Base-by-base conservation (phyloP, 2,113 vertebrate genomes). In the Vimba vimba region DNA sequence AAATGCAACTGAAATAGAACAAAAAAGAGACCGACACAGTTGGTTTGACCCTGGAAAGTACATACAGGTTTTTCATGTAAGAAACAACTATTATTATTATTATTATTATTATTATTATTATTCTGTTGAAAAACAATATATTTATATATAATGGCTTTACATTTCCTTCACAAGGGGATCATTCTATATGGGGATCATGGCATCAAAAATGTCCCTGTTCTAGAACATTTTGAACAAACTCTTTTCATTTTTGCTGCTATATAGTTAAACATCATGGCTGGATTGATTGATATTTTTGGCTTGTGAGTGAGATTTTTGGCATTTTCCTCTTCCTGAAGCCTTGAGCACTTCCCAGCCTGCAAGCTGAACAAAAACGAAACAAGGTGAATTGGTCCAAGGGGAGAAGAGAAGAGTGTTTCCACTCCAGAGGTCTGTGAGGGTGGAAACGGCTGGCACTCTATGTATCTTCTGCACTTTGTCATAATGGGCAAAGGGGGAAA, bases 301-400 rank as follows among this genome's bases (percentile, higher is more conserved):
- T 19, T 27, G 39, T 2, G 39, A 64, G 39, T 45, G 23, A 47
- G 79, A 47, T 80, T 47, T 80, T 80, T 43, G 59, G 7, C 15
- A 64, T 80, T 64, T 80, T 25, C 59, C 79, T 80, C n/a, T 64
- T 80, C 78, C 59, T 64, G 78, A 80, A 17, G 79, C 79, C 79
- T 81, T 66, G 39, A 81, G 79, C 59, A 81, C 59, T 81, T 81
- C 79, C 59, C 79, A 47, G 39, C 59, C n/a, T 64, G 9, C 23
- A 79, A 39, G 23, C 78, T 80, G 59, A 47, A 64, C 78, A 43
- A 80, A 79, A 80, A 47, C 15, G 7, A 47, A 13, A 64, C 36
- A 47, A 47, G 39, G 79, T 80, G 39, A 43, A 64, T 81, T 27
- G 39, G n/a, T 81, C 79, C 39, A 3, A 15, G 23, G 79, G 59